Percentiles rank a stretch among this genome's conserved stretches.
Conservation (phyloP, 2,797 vertebrate species). For the Spondyliosoma cantharus region DNA sequence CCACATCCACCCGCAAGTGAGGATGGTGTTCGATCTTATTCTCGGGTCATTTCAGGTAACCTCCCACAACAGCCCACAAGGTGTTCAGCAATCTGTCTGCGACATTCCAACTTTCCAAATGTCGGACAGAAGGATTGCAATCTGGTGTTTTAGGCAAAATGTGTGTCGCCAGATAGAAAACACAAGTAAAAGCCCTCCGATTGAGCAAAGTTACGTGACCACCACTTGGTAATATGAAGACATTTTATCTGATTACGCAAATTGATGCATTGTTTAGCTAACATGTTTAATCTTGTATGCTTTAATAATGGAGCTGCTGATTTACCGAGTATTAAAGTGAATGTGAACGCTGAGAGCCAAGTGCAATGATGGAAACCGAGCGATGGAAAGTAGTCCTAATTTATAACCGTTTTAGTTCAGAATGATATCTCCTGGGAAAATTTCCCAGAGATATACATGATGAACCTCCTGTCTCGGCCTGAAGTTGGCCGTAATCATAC, state of each 20-base stretch:
- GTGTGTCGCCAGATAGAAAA: not conserved
- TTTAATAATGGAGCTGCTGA: conserved; percentile 38
- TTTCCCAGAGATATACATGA: conserved; percentile 65
- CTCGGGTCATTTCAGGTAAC: conserved; percentile 97
- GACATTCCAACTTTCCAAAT: not conserved
- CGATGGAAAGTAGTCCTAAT: conserved; percentile 70
- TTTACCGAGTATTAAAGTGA: conserved; percentile 48
- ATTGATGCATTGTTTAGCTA: conserved; percentile 33
- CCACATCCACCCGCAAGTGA: conserved; percentile 84
- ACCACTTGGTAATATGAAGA: conserved; percentile 3
- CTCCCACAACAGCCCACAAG: not conserved
- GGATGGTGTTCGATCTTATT: conserved; percentile 93
- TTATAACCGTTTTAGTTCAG: conserved; percentile 60
- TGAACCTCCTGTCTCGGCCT: conserved; percentile 61
- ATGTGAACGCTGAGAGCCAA: conserved; percentile 51
- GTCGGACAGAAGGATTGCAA: not conserved
- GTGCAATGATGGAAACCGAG: conserved; percentile 48
- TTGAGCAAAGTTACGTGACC: not conserved
- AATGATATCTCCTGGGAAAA: conserved; percentile 62
- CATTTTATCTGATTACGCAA: conserved; percentile 18
- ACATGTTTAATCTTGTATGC: conserved; percentile 27
- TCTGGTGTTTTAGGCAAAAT: too few relatives aligned
- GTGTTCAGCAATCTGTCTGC: not conserved
- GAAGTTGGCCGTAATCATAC: conserved; percentile 57
- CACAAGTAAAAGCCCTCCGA: not conserved